A percentile compares a stretch with the other conserved stretches of the same genome.
Conservation (phyloP, 2,113 vertebrate species). For the Paedocypris sp. region DNA sequence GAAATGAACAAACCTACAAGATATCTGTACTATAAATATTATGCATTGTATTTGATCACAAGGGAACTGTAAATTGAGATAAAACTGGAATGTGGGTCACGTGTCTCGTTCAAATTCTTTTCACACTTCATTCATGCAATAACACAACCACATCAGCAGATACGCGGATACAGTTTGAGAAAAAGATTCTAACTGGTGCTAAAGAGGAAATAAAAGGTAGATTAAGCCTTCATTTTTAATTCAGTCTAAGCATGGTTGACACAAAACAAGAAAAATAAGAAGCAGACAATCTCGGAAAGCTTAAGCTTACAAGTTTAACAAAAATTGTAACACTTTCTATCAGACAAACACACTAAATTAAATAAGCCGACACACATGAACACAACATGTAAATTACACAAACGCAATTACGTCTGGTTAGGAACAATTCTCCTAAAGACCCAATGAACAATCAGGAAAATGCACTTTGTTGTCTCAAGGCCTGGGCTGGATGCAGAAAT, state of each 20-base stretch:
- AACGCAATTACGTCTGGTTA: no score
- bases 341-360: background rate
- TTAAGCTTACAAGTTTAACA: background rate
- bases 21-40: slow-evolving; percentile 9
- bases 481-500: slow-evolving; percentile 31
- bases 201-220: background rate
- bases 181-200: background rate
- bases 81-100: slow-evolving; percentile 5
- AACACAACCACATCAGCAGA: background rate
- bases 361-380: slow-evolving; percentile 5
- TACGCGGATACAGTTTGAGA: background rate
- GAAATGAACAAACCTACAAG: slow-evolving; percentile 17
- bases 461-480: slow-evolving; percentile 12
- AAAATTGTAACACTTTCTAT: slow-evolving; percentile 1
- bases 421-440: slow-evolving; percentile 21
- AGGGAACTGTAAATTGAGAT: background rate
- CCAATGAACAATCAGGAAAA: slow-evolving; percentile 11
- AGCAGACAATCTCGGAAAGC: background rate
- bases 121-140: background rate
- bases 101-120: background rate
- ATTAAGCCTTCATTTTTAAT: background rate
- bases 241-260: background rate
- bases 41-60: slow-evolving; percentile 16
- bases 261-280: background rate
- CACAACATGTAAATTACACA: no score